Base-by-base conservation (phyloP, 1,140 invertebrate genomes). In the Conus ventricosus region DNA sequence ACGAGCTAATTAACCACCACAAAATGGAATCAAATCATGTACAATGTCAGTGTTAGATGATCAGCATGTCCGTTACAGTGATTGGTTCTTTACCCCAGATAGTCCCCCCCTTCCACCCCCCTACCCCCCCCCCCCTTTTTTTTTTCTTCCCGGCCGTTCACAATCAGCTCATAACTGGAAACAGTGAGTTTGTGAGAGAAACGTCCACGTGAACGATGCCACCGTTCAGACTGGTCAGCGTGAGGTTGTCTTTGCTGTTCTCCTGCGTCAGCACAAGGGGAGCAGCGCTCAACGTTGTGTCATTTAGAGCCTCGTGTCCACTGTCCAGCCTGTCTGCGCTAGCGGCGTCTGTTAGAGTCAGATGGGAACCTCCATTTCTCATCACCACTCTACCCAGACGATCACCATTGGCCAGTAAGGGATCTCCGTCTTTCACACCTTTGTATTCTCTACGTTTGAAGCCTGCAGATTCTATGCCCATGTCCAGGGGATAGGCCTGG, bases 151-250 rank as follows among this genome's bases (percentile, higher is more conserved):
- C 57, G 57, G 57, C 23, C 81, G 13, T 27, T 3, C 78, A 8
- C 60, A 53, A 27, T 10, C 13, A 55, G 55, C 25, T 87, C 53
- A 87, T 57, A 87, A 78, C 85, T 87, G 85, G 11, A 87, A 51
- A 17, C 71, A 87, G 7, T 78, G 75, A 13, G 53, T 75, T 15
- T 17, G 13, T 15, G 57, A 57, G 23, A 25, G 25, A 39, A 54
- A 78, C 11, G 27, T 71, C 84, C 25, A 75, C 51, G 84, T 85
- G 71, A 39, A 85, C 63, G 53, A 85, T 25, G 20, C 39, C 85
- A 20, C 51, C 85, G n/a, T 78, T 54, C 85, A 54, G 85, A 25
- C 25, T 78, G 71, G 53, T 81, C 80, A 81, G 39, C 13, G 27
- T 17, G 13, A 10, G 51, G 53, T 20, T 54, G 80, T 81, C 39